Base-by-base conservation (phyloP, 2,113 vertebrate species). In the Trochalopteron elliotii region DNA sequence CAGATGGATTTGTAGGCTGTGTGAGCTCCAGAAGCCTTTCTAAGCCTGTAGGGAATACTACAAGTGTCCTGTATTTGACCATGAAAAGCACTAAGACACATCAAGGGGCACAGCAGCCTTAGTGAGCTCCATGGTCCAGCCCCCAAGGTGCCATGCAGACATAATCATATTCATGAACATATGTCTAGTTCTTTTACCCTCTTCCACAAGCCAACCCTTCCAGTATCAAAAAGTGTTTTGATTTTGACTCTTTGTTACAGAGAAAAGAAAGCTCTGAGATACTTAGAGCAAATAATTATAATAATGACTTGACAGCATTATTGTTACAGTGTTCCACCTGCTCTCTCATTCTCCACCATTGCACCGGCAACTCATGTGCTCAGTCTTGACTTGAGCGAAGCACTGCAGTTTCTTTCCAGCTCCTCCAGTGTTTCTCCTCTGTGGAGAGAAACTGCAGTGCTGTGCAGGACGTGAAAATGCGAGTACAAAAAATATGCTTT, bases 371-470 rank as follows among this genome's bases (percentile, higher is more conserved):
- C 53, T 47, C 31, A 16, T 23, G 83, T 35, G 4, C 37, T 64
- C 78, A 53, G 40, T 40, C 39, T 37, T 47, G 47, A 82, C 87
- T 60, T 35, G 19, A 79, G 45, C 0, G 0, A 64, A 91, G 53
- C 70, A 49, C 45, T 85, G 87, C 85, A 87, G 57, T 61, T 85
- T 75, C 61, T 40, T 75, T 79, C 44, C 39, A 83, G 74, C 57
- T 83, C 63, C 40, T 80, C 63, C 63, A 53, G 40, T n/a, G 67
- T 61, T 60, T 60, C 24, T 60, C 57, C 35, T 37, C 35, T 8
- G 69, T 45, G 22, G 40, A 91, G 33, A 89, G 70, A 82, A 95
- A 87, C 85, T 85, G 92, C 94, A 91, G 70, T 53, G 63, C 82
- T 90, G 75, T 61, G 49, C 85, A 94, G 57, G 39, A 85, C 65